A percentile compares a stretch with the other conserved stretches of the same genome.
Evolutionary conservation across 2,888 invertebrate species (phyloP).

Genomic region (Euzophera pinguis): DNA sequence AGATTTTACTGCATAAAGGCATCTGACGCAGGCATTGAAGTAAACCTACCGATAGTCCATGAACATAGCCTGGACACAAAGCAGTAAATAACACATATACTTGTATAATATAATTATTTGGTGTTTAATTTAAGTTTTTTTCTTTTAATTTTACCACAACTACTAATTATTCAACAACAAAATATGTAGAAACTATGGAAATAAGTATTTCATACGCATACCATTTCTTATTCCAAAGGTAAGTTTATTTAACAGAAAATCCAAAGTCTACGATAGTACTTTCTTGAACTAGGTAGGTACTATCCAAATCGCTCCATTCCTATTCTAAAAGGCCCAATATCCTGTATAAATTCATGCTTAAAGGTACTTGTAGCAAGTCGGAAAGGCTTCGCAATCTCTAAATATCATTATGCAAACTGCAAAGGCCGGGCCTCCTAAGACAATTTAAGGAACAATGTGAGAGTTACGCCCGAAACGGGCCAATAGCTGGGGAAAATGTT

Average conservation of each 20-base stretch:
- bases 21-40: too few species aligned
- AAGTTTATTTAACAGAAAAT: neutral
- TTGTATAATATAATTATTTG: too few species aligned
- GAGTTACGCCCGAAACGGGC: slow-evolving; percentile 7
- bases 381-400: slow-evolving; percentile 39
- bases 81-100: too few species aligned
- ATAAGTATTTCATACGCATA: too few species aligned
- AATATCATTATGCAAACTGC: slow-evolving; percentile 39
- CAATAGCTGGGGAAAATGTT: slow-evolving; percentile 7
- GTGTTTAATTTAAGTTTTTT: too few species aligned
- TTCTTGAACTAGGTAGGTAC: neutral
- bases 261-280: neutral
- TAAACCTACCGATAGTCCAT: too few species aligned
- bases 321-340: slow-evolving; percentile 24
- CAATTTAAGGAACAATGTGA: slow-evolving; percentile 27
- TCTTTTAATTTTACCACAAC: too few species aligned
- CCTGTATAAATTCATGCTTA: slow-evolving; percentile 30
- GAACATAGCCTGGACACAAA: too few species aligned
- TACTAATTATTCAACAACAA: too few species aligned
- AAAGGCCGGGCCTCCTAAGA: slow-evolving; percentile 23
- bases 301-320: slow-evolving; percentile 8
- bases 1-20: too few species aligned
- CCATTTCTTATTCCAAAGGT: neutral
- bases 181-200: too few species aligned
- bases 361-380: slow-evolving; percentile 22